Base-by-base conservation (phyloP, 2,797 vertebrate species). In the Lithobates sylvaticus region DNA sequence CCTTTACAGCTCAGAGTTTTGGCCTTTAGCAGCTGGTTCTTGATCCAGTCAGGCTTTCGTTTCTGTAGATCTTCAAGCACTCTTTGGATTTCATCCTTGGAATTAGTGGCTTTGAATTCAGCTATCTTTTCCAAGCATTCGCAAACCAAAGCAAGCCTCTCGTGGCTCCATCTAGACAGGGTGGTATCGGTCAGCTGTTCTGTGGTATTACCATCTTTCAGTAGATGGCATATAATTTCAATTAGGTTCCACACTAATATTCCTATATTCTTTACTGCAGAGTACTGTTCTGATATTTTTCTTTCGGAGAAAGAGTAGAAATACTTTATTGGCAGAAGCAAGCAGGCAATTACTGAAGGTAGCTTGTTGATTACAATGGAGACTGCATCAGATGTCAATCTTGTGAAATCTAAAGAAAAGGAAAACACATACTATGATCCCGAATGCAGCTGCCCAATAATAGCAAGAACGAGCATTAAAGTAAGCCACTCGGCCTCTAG, bases 311-410 rank as follows among this genome's bases (percentile, higher is more conserved):
- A 91, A 92, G 94, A 93, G 95, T 98, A 98, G 89, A 99, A 95
- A 93, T 95, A 97, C 89, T 97, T 98, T 91, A 99, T 81, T 86
- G 98, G 91, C 84, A 96, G 94, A 91, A 97, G 97, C 91, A 99
- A 92, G 84, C 97, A 97, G 88, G 96, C 95, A 91, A 98, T 96
- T 87, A 95, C 95, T 68, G 94, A 94, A 88, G 97, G 97, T 92
- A 99, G 94, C 93, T 97, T 97, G 93, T 95, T 95, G 93, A 98
- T 97, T 93, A 99, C 93, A 94, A 97, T 95, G 93, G 97, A 97
- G 79, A 98, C 89, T 83, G 96, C 96, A 92, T 97, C 96, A 91
- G 96, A 93, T 87, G 94, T 93, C 90, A 96, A 92, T 78, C 91
- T 94, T 84, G 92, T 93, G 88, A 93, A 91, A 89, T 93, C 97